These are phyloP conservation scores for Acanthosepion pharaonis DNA, from an alignment of 2,888 invertebrate genomes.

Conservation along the genomic window DNA sequence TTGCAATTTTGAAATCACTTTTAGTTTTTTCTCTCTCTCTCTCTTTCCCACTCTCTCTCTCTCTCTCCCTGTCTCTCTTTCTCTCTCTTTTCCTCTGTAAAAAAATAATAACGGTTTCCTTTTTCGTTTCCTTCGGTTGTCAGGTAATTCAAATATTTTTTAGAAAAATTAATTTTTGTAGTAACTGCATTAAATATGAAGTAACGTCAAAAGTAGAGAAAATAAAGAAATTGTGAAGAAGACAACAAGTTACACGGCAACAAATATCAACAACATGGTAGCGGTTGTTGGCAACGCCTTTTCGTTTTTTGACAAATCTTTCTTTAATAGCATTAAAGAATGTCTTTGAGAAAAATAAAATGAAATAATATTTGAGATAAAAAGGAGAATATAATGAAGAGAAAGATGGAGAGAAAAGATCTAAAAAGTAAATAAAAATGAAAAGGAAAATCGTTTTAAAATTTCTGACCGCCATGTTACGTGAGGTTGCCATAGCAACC, in stretches of 20 bases:
- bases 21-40: too few relatives aligned
- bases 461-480: neutral
- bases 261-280: neutral
- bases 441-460: neutral
- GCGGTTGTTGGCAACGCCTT: constrained; percentile 24
- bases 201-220: neutral
- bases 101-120: too few relatives aligned
- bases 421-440: neutral
- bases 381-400: neutral
- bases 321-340: neutral
- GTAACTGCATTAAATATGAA: neutral
- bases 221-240: neutral
- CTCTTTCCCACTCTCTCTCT: too few relatives aligned
- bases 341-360: neutral
- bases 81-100: too few relatives aligned
- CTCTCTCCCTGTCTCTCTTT: too few relatives aligned
- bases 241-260: neutral
- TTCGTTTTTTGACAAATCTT: neutral
- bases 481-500: neutral
- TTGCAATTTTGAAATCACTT: too few relatives aligned
- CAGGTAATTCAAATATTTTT: too few relatives aligned
- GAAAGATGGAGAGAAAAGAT: neutral
- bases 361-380: neutral
- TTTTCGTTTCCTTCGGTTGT: too few relatives aligned
- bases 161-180: neutral